A percentile compares a stretch with the other conserved stretches of the same genome.
These are phyloP conservation scores for Xyliphius kryptos DNA, from an alignment of 2,113 vertebrate genomes.

Conservation along the genomic window DNA sequence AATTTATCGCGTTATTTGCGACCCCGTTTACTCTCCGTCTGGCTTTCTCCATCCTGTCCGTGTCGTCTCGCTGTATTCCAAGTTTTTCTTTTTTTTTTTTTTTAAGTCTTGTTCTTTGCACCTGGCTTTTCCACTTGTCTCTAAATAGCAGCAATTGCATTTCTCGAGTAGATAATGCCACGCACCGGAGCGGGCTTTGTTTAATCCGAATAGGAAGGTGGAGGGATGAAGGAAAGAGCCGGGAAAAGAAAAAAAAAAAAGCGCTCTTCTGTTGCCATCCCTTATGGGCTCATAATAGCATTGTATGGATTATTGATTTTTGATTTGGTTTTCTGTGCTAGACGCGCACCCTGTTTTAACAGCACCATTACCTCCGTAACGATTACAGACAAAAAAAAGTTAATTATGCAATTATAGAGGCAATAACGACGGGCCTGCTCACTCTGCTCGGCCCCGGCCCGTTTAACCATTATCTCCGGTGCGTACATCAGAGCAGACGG, in stretches of 20 bases:
- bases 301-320: constrained; percentile 99
- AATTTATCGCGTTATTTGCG: constrained; percentile 94
- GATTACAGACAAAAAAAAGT: constrained; percentile 99
- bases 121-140: constrained; percentile 62
- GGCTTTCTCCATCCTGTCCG: constrained; percentile 9
- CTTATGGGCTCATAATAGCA: constrained; percentile 93
- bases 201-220: constrained; percentile 72
- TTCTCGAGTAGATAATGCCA: constrained; percentile 90
- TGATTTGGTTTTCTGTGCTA: constrained; percentile 95
- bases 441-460: constrained; percentile 99
- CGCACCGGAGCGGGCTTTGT: constrained; percentile 93
- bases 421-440: constrained; percentile 99
- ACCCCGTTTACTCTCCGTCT: constrained; percentile 32
- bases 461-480: constrained; percentile 99
- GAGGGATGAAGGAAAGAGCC: constrained; percentile 10
- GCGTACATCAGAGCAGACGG: constrained; percentile 98
- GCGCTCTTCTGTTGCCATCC: constrained; percentile 48
- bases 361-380: constrained; percentile 99
- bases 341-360: constrained; percentile 94
- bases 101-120: constrained; percentile 43
- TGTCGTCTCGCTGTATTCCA: constrained; percentile 9
- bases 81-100: constrained; percentile 24
- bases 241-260: constrained; percentile 34
- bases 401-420: constrained; percentile 99
- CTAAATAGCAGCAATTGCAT: constrained; percentile 84